Evolutionary conservation across 1,140 invertebrate genomes (phyloP), one percentile per base, ranked within the genome.

Genomic region (Drosophila quadrilineata): DNA sequence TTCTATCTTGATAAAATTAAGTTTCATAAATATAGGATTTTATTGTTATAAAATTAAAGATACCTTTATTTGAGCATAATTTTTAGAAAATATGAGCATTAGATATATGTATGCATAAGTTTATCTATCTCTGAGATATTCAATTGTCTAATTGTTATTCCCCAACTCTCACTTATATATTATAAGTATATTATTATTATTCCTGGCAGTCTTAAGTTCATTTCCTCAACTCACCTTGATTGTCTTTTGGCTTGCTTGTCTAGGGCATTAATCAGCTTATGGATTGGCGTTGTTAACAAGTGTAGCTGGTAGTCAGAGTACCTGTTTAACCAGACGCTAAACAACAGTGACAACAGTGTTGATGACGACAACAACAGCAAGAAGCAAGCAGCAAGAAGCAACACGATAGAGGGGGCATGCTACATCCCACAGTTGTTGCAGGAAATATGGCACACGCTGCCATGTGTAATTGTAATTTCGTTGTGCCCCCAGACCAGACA

Each of bases 371-470:
- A 33, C 58, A 71, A 49, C 22, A 21, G 5, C 33, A 21, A 67
- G n/a, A n/a, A n/a, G n/a, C n/a, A n/a, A n/a, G n/a, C 65, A 50
- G 35, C 67, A 64, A 75, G 71, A 60, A 62, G 64, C 56, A 50
- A 28, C 10, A 38, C 59, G 48, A 66, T 65, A 57, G n/a, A n/a
- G n/a, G n/a, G n/a, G n/a, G n/a, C n/a, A 54, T 26, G 36, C 49
- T 19, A 40, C 63, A 16, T 66, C 53, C 76, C 65, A 59, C 58
- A 46, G 52, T 53, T 38, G 56, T 29, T 31, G 50, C 38, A 73
- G 71, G 57, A 84, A 85, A 84, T 84, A 84, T 84, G 79, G 73
- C 77, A 84, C 77, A 84, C 75, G 79, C 79, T 75, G 70, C 79
- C 65, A 73, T 84, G 52, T 69, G 52, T 77, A 84, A 84, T 84